Evolutionary conservation across 2,797 vertebrate genomes (phyloP).

Genomic region (Sarcophilus harrisii): DNA sequence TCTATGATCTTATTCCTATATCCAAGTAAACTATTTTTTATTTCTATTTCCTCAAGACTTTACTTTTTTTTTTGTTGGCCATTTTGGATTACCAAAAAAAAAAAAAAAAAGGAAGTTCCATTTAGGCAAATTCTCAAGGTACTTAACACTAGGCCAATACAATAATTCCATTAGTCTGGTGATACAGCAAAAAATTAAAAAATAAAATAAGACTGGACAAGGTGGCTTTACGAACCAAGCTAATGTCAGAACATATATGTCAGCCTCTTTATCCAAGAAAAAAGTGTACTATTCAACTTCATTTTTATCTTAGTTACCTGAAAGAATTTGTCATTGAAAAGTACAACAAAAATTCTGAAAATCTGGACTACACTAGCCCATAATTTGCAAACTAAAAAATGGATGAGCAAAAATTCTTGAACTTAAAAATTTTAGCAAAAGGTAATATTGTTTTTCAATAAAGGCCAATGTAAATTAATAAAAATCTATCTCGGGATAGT

Average conservation of each 20-base stretch:
- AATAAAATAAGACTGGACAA: neutral
- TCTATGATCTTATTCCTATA: neutral
- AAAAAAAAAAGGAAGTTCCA: neutral
- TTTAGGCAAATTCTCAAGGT: neutral
- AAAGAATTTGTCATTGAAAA: neutral
- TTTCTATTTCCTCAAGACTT: neutral
- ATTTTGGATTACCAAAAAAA: neutral
- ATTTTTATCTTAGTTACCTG: neutral
- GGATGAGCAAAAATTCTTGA: neutral
- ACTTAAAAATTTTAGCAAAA: neutral
- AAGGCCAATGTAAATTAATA: neutral
- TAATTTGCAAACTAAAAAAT: neutral
- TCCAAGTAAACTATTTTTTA: neutral
- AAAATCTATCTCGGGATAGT: neutral
- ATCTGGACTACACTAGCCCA: neutral
- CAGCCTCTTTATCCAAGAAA: neutral
- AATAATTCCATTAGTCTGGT: neutral
- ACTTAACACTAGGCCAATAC: neutral
- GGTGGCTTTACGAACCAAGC: neutral
- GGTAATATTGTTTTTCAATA: neutral
- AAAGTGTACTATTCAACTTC: neutral
- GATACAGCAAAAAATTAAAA: neutral
- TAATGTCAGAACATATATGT: neutral
- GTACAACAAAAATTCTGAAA: neutral
- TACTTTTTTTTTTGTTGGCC: neutral